phyloP scores from a whole-genome alignment of 2,113 vertebrate genomes.

The Siphamia tubifer region DNA sequence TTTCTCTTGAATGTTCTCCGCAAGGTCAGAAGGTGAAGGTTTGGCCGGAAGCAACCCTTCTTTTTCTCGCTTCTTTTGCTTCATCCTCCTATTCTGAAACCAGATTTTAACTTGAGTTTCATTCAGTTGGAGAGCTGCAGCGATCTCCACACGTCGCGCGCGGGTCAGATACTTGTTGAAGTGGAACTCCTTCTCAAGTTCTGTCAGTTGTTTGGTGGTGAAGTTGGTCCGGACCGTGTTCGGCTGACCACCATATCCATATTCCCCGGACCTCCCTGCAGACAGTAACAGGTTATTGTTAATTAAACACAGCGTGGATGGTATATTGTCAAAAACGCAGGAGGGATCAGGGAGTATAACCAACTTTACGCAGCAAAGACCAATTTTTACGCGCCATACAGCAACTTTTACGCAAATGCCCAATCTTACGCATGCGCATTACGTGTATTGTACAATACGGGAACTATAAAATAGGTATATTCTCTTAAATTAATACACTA shows the following conservation, averaged over 20 bases:
- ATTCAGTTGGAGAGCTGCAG: slow-evolving; percentile 93
- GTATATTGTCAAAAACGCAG: background rate
- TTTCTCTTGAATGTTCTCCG: slow-evolving; percentile 86
- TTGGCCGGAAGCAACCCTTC: slow-evolving; percentile 89
- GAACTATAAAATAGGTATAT: too few species aligned
- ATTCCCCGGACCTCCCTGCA: slow-evolving; percentile 92
- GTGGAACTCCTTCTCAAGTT: slow-evolving; percentile 98
- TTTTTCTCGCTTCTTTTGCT: slow-evolving; percentile 98
- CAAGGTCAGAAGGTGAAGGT: slow-evolving; percentile 78
- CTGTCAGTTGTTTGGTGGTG: slow-evolving; percentile 97
- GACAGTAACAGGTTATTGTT: background rate
- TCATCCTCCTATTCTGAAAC: slow-evolving; percentile 99
- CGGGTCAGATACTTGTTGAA: slow-evolving; percentile 99
- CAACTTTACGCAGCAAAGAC: background rate
- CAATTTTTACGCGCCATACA: background rate
- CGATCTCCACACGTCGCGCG: slow-evolving; percentile 94
- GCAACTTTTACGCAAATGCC: background rate
- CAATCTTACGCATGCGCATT: too few species aligned
- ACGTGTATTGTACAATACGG: too few species aligned
- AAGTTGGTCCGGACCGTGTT: slow-evolving; percentile 97
- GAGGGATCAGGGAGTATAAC: too few species aligned
- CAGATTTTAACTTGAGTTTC: slow-evolving; percentile 99
- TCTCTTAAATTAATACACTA: too few species aligned
- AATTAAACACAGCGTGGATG: too few species aligned
- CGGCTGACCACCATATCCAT: slow-evolving; percentile 91